A percentile compares a stretch with the other conserved stretches of the same genome.
Evolutionary conservation across 2,888 invertebrate genomes (phyloP).

Genomic region (Achlya flavicornis): DNA sequence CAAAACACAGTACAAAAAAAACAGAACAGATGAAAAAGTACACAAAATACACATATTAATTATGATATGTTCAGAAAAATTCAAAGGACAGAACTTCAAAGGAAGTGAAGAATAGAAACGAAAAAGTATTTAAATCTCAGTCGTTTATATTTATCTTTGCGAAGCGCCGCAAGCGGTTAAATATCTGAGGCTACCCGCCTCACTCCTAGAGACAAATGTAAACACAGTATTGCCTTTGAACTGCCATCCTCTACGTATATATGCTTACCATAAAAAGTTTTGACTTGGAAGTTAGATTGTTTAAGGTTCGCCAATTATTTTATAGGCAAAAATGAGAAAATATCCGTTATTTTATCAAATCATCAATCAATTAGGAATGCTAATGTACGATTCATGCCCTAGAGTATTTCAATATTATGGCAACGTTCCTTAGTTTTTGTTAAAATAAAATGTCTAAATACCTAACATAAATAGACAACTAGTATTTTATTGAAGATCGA

Average conservation of each 20-base stretch:
- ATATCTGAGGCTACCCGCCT: slow-evolving; percentile 68
- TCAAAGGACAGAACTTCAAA: slow-evolving; percentile 48
- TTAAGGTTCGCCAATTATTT: slow-evolving; percentile 30
- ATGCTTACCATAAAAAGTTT: slow-evolving; percentile 52
- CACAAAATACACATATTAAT: slow-evolving; percentile 5
- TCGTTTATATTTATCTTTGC: slow-evolving; percentile 74
- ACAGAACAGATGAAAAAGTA: neutral
- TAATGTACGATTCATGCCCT: neutral
- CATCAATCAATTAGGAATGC: slow-evolving; percentile 22
- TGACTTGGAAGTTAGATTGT: slow-evolving; percentile 42
- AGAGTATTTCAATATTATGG: too few relatives aligned
- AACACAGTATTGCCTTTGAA: slow-evolving; percentile 75
- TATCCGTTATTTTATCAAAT: slow-evolving; percentile 17
- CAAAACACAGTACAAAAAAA: too few relatives aligned
- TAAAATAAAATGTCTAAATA: too few relatives aligned
- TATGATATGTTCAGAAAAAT: slow-evolving; percentile 1
- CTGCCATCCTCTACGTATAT: slow-evolving; percentile 56
- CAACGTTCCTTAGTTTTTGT: too few relatives aligned
- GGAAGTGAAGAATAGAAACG: slow-evolving; percentile 58
- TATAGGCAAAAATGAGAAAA: slow-evolving; percentile 11
- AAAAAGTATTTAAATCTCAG: slow-evolving; percentile 77
- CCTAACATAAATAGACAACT: too few relatives aligned
- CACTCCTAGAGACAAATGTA: slow-evolving; percentile 71
- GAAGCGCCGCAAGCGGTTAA: slow-evolving; percentile 71
- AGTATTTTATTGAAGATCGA: too few relatives aligned